Evolutionary conservation across 2,113 vertebrate genomes (phyloP).

Genomic region (Pygoscelis antarcticus): DNA sequence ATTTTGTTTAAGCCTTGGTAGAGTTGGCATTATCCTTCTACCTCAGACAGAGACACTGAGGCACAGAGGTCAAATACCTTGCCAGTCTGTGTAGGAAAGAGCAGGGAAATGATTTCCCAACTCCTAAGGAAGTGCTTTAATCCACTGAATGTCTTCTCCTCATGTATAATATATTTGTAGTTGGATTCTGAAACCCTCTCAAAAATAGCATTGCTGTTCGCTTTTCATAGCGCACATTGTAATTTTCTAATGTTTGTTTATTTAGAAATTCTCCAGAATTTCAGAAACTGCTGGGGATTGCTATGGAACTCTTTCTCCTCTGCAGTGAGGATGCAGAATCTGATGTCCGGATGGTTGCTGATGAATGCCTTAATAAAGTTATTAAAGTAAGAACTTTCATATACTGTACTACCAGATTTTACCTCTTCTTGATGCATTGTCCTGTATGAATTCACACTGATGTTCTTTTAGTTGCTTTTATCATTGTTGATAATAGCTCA

Average conservation of each 20-base stretch:
- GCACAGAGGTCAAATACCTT: not conserved
- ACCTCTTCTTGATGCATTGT: not conserved
- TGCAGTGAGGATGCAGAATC: constrained; percentile 95
- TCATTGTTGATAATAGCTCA: not conserved
- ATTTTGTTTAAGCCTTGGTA: not conserved
- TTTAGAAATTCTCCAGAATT: constrained; percentile 96
- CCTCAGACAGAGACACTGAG: not conserved
- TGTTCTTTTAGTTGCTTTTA: not conserved
- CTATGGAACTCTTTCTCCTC: constrained; percentile 96
- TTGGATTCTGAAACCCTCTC: not conserved
- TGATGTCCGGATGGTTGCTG: constrained; percentile 97
- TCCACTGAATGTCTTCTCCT: not conserved
- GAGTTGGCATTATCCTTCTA: not conserved
- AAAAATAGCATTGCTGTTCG: not conserved
- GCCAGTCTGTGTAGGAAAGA: not conserved
- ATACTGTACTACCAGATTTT: not conserved
- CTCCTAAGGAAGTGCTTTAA: not conserved
- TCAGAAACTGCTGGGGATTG: constrained; percentile 95
- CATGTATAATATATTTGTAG: not conserved
- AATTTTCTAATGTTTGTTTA: not conserved
- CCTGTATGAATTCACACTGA: not conserved
- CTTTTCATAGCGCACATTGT: not conserved
- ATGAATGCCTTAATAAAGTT: constrained; percentile 99
- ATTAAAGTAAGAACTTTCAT: constrained; percentile 85
- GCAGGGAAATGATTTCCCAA: not conserved